These are phyloP conservation scores for Paraplagusia blochii DNA, from an alignment of 2,113 vertebrate genomes.

Conservation along the genomic window DNA sequence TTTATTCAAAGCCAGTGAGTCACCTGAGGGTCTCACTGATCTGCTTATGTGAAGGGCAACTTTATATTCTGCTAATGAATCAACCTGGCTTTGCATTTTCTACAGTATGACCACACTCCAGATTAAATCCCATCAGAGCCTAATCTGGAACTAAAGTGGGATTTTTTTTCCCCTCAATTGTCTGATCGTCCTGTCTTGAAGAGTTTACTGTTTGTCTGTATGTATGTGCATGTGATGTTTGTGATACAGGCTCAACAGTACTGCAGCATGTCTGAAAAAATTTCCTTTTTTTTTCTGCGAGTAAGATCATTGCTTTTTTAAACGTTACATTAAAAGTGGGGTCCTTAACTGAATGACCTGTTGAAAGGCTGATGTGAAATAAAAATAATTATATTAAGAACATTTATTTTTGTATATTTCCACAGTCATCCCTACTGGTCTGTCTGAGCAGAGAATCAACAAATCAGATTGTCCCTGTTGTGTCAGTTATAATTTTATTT, in stretches of 20 bases:
- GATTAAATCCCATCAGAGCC: conserved; percentile 14
- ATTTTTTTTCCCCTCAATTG: neutral
- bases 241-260: conserved; percentile 20
- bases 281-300: conserved; percentile 19
- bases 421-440: conserved; percentile 2
- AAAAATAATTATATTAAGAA: too few species aligned
- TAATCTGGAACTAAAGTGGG: conserved; percentile 16
- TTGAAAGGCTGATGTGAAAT: conserved; percentile 32
- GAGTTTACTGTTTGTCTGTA: conserved; percentile 4
- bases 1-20: conserved; percentile 12
- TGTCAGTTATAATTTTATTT: neutral
- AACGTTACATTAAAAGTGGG: conserved; percentile 34
- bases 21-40: conserved; percentile 16
- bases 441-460: conserved; percentile 30
- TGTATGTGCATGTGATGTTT: conserved; percentile 46
- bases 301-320: conserved; percentile 22
- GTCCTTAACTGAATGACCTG: conserved; percentile 10
- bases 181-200: conserved; percentile 10
- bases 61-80: conserved; percentile 20
- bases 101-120: conserved; percentile 15
- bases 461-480: too few species aligned
- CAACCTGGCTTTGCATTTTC: conserved; percentile 10
- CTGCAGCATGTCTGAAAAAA: conserved; percentile 31
- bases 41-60: conserved; percentile 1
- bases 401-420: conserved; percentile 55